Conservation (phyloP, 2,113 vertebrate species). For the Fregetta grallaria region DNA sequence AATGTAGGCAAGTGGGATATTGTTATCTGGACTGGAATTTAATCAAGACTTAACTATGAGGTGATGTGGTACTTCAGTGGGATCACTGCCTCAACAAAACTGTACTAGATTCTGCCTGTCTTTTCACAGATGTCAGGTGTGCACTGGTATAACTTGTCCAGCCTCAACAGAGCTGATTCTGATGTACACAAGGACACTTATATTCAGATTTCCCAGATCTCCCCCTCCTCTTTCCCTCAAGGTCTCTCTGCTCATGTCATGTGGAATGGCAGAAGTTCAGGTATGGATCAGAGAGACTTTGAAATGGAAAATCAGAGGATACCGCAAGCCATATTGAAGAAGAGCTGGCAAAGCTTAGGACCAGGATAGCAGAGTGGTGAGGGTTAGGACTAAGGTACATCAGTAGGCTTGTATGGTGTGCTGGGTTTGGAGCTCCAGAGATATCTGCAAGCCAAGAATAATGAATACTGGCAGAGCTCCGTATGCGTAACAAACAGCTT, state of each 20-base stretch:
- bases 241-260: constrained; percentile 18
- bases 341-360: constrained; percentile 28
- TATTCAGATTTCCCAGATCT: not conserved
- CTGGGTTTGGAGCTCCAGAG: not conserved
- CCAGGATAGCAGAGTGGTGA: not conserved
- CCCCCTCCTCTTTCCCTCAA: not conserved
- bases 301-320: constrained; percentile 61
- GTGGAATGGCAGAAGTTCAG: constrained; percentile 50
- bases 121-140: constrained; percentile 43
- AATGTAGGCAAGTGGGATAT: constrained; percentile 8
- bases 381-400: not conserved
- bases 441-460: constrained; percentile 34
- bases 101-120: constrained; percentile 26
- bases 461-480: constrained; percentile 32
- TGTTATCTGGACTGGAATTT: constrained; percentile 44
- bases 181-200: not conserved
- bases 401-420: not conserved
- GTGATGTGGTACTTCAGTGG: not conserved
- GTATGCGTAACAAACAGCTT: not conserved
- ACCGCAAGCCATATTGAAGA: constrained; percentile 17
- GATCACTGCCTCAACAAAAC: constrained; percentile 11
- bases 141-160: constrained; percentile 4
- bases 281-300: constrained; percentile 45
- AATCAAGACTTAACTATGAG: constrained; percentile 32
- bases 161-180: not conserved